These are phyloP conservation scores for Heliconius charithonia DNA, from an alignment of 2,888 invertebrate species.

Conservation along the genomic window DNA sequence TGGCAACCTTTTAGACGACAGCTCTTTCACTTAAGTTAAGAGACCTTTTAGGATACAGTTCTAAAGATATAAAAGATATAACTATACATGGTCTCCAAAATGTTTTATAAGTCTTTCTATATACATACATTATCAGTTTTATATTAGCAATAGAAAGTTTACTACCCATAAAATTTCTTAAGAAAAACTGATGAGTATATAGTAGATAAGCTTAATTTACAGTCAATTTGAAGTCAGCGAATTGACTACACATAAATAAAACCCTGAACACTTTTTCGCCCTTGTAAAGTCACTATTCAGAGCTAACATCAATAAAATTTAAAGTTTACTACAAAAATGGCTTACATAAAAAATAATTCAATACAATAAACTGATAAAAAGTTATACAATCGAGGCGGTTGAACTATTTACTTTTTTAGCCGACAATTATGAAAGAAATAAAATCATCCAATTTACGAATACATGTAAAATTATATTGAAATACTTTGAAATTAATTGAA, in stretches of 20 bases:
- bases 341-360: neutral
- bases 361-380: neutral
- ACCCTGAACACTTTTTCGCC: neutral
- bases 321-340: neutral
- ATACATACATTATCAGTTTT: neutral
- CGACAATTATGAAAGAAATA: neutral
- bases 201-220: neutral
- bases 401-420: neutral
- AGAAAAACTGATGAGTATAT: neutral
- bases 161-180: neutral
- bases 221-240: neutral
- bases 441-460: neutral
- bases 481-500: neutral
- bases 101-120: neutral
- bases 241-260: no score
- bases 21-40: slow-evolving; percentile 43
- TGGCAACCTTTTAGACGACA: slow-evolving; percentile 31
- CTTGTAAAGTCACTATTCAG: neutral
- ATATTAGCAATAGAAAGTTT: neutral
- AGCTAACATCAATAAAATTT: neutral
- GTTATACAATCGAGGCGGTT: neutral
- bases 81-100: slow-evolving; percentile 7
- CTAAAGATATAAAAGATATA: slow-evolving; percentile 19
- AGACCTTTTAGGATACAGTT: slow-evolving; percentile 37
- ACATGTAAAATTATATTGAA: neutral